Evolutionary conservation across 2,797 vertebrate genomes (phyloP).

Genomic region (Helostoma temminkii): DNA sequence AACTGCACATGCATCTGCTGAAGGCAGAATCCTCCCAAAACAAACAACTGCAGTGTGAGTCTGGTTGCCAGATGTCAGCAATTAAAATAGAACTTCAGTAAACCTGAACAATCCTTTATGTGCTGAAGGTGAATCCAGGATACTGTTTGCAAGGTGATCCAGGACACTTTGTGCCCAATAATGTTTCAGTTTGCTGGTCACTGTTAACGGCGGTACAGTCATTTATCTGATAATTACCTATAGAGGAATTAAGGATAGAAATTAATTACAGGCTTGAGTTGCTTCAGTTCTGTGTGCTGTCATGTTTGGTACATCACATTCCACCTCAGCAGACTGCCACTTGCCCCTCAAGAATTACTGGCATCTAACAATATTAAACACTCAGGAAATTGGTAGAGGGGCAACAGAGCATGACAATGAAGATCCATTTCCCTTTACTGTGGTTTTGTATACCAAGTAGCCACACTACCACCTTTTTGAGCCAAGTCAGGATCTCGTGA

Average conservation of each 20-base stretch:
- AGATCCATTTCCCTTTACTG: conserved; percentile 70
- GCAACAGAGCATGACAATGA: conserved; percentile 57
- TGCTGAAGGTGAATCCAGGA: neutral
- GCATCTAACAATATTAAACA: conserved; percentile 76
- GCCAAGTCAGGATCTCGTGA: conserved; percentile 41
- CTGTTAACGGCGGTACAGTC: conserved; percentile 12
- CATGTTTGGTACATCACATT: conserved; percentile 82
- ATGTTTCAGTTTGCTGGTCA: conserved; percentile 16
- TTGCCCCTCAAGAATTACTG: conserved; percentile 81
- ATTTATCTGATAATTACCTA: conserved; percentile 81
- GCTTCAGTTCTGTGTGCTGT: conserved; percentile 76
- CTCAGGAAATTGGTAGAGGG: conserved; percentile 70
- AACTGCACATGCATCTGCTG: too few relatives aligned
- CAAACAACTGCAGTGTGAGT: too few relatives aligned
- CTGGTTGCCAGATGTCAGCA: neutral
- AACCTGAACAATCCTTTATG: neutral
- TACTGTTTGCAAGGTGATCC: neutral
- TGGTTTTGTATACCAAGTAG: conserved; percentile 68
- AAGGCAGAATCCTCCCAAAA: too few relatives aligned
- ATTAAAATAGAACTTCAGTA: too few relatives aligned
- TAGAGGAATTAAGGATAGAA: conserved; percentile 84
- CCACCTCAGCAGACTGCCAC: conserved; percentile 77
- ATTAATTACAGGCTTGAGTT: conserved; percentile 88
- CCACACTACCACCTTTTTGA: conserved; percentile 8
- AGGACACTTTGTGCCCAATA: neutral